These are phyloP conservation scores for Pluvianellus socialis DNA, from an alignment of 2,113 vertebrate species.

Conservation along the genomic window DNA sequence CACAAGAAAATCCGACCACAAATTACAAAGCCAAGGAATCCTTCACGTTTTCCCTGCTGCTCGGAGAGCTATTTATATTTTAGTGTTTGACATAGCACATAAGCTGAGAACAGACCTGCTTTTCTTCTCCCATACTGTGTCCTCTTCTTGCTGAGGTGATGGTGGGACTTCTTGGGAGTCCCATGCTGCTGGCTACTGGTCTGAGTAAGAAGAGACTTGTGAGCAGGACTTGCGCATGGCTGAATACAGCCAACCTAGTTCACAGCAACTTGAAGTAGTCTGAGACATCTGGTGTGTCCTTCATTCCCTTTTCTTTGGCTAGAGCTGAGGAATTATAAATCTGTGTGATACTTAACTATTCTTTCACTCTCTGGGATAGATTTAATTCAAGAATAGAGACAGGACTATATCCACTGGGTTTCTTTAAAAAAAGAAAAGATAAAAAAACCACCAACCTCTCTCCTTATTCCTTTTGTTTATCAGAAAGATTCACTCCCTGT, in stretches of 20 bases:
- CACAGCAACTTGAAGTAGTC: neutral
- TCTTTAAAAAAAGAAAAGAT: neutral
- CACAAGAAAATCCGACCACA: conserved; percentile 57
- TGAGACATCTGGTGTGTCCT: conserved; percentile 21
- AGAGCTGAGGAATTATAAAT: neutral
- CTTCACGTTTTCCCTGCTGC: conserved; percentile 63
- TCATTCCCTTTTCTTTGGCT: neutral
- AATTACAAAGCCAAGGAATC: conserved; percentile 49
- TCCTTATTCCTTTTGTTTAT: neutral
- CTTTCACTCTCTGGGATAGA: neutral
- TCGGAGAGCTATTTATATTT: conserved; percentile 37
- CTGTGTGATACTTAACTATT: neutral
- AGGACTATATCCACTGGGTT: neutral
- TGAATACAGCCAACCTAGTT: neutral
- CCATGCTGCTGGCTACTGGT: neutral
- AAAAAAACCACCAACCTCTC: neutral
- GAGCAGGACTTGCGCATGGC: neutral
- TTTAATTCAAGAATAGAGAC: neutral
- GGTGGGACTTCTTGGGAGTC: conserved; percentile 1
- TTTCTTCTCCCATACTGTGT: conserved; percentile 29
- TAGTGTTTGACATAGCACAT: neutral
- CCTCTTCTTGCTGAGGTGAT: conserved; percentile 8
- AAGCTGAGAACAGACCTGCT: conserved; percentile 55
- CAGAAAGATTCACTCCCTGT: neutral
- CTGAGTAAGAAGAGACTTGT: neutral